Conservation (phyloP, 2,113 vertebrate genomes). For the Corythornis vintsioides region DNA sequence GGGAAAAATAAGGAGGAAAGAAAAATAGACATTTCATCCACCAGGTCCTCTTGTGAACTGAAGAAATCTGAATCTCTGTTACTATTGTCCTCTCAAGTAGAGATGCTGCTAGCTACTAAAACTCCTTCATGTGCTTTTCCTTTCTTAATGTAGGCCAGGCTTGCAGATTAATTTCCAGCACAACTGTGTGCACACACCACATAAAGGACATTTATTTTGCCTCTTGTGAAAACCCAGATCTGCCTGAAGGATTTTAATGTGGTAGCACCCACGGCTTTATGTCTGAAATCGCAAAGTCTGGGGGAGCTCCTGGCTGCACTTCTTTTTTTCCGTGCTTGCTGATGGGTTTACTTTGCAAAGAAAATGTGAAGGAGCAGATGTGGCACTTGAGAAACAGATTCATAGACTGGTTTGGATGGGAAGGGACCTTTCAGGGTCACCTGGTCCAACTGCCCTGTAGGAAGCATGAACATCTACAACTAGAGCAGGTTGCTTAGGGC, state of each 20-base stretch:
- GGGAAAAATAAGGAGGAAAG: background rate
- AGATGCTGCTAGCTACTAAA: background rate
- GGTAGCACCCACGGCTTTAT: background rate
- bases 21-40: background rate
- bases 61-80: background rate
- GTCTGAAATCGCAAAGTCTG: background rate
- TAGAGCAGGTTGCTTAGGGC: background rate
- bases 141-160: background rate
- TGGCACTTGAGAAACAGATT: background rate
- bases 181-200: background rate
- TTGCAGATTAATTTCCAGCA: background rate
- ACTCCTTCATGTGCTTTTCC: background rate
- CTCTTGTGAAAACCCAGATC: background rate
- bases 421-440: background rate
- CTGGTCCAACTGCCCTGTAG: too few relatives aligned
- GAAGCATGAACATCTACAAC: background rate
- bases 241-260: background rate
- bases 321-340: background rate
- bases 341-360: background rate
- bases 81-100: background rate
- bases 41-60: background rate
- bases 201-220: background rate
- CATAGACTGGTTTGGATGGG: background rate
- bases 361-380: background rate
- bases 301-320: background rate